Percentiles rank a stretch among this genome's conserved stretches.
Conservation (phyloP, 2,797 vertebrate species). For the Spinus olivaceus region DNA sequence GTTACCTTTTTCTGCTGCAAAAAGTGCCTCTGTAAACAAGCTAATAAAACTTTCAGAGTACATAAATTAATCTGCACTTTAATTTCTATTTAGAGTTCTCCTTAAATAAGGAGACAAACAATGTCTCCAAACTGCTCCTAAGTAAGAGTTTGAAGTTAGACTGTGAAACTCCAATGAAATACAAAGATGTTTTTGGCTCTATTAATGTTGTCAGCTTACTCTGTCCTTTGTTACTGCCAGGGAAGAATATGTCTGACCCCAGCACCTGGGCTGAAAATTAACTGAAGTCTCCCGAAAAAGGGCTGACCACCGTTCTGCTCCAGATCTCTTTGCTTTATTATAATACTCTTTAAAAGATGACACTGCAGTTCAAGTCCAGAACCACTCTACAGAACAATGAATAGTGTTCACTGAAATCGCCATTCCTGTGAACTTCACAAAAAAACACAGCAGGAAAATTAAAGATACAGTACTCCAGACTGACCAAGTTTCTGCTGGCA, state of each 20-base stretch:
- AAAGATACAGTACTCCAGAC: constrained; percentile 61
- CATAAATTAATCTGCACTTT: neutral
- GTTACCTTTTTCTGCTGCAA: neutral
- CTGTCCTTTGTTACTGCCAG: neutral
- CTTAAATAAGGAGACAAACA: neutral
- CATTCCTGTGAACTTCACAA: constrained; percentile 50
- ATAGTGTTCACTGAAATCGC: constrained; percentile 24
- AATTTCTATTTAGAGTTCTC: neutral
- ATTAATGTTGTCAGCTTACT: neutral
- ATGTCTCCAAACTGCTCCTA: neutral
- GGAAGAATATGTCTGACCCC: rapidly evolving
- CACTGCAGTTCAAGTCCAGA: constrained; percentile 56
- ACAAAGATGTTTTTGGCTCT: neutral
- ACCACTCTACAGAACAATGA: constrained; percentile 65
- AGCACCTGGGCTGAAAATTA: neutral
- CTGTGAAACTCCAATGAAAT: neutral
- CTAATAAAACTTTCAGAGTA: neutral
- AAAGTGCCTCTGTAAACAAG: neutral
- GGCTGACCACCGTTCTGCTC: neutral
- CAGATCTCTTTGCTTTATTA: constrained; percentile 66
- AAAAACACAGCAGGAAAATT: constrained; percentile 48
- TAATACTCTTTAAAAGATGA: constrained; percentile 64
- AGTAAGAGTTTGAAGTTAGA: neutral
- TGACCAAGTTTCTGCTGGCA: neutral
- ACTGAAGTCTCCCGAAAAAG: neutral